phyloP scores from a whole-genome alignment of 1,140 invertebrate genomes.

The Scaptomyza montana region DNA sequence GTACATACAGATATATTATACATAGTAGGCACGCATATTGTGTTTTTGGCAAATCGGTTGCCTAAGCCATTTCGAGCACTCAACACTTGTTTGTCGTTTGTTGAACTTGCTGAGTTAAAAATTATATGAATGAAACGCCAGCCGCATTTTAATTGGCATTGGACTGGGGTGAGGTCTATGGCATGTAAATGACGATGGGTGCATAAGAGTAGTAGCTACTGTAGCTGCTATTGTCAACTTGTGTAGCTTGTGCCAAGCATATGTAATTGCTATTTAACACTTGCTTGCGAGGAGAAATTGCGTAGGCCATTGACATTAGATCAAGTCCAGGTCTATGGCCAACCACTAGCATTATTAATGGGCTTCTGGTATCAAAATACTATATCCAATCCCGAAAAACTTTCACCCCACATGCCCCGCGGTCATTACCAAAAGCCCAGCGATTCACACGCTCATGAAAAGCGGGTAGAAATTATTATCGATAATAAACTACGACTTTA shows the following conservation, averaged over 20 bases:
- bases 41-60: slow-evolving; percentile 63
- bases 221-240: slow-evolving; percentile 23
- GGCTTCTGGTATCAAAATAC: slow-evolving; percentile 23
- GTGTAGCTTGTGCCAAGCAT: slow-evolving; percentile 61
- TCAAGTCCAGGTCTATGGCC: slow-evolving; percentile 8
- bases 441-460: slow-evolving; percentile 78
- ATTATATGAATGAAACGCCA: slow-evolving; percentile 45
- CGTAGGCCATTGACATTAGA: slow-evolving; percentile 72
- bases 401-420: slow-evolving; percentile 61
- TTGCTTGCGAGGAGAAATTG: slow-evolving; percentile 68
- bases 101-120: slow-evolving; percentile 55
- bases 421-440: slow-evolving; percentile 16
- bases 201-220: slow-evolving; percentile 44
- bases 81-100: slow-evolving; percentile 53
- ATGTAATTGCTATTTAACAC: slow-evolving; percentile 70
- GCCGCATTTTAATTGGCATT: slow-evolving; percentile 64
- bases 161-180: slow-evolving; percentile 73
- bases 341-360: slow-evolving; percentile 57
- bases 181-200: slow-evolving; percentile 70
- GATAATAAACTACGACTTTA: slow-evolving; percentile 19
- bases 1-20: slow-evolving; percentile 4
- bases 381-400: slow-evolving; percentile 29
- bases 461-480: slow-evolving; percentile 25
- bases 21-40: not conserved
- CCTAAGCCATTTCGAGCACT: slow-evolving; percentile 27